Conservation (phyloP, 2,888 invertebrate genomes). For the Theretra japonica region DNA sequence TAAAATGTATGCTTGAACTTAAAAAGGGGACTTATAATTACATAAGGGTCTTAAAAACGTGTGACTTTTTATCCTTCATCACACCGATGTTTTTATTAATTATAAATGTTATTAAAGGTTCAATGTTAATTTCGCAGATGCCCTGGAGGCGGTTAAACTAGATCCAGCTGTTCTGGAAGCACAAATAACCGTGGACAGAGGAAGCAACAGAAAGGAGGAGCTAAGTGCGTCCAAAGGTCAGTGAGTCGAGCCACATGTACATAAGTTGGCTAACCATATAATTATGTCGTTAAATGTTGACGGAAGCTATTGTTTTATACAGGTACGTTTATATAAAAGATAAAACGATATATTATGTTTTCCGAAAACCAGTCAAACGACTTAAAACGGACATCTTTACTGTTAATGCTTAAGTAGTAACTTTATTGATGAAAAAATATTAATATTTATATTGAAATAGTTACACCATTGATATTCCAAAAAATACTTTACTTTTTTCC, state of each 20-base stretch:
- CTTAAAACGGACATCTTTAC: background rate
- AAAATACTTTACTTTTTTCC: no score
- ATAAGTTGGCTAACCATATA: background rate
- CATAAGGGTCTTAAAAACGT: no score
- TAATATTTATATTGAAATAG: no score
- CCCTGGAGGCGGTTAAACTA: constrained; percentile 64
- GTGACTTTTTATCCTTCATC: no score
- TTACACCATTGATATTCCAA: no score
- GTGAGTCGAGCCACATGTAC: background rate
- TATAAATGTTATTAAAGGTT: background rate
- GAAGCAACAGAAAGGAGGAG: constrained; percentile 26
- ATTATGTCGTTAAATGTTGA: constrained; percentile 15
- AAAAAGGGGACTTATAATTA: no score
- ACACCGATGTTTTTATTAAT: no score
- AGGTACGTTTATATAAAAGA: background rate
- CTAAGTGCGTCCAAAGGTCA: background rate
- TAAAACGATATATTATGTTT: background rate
- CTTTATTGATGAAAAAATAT: no score
- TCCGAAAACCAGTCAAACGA: background rate
- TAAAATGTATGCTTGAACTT: no score
- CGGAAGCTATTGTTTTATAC: constrained; percentile 9
- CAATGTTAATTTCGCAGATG: constrained; percentile 52
- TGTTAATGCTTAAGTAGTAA: no score
- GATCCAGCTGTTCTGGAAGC: constrained; percentile 75
- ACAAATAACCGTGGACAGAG: constrained; percentile 55